Percentiles rank a stretch among this genome's conserved stretches.
These are phyloP conservation scores for Poeciliopsis occidentalis DNA, from an alignment of 2,113 vertebrate species.

Conservation along the genomic window DNA sequence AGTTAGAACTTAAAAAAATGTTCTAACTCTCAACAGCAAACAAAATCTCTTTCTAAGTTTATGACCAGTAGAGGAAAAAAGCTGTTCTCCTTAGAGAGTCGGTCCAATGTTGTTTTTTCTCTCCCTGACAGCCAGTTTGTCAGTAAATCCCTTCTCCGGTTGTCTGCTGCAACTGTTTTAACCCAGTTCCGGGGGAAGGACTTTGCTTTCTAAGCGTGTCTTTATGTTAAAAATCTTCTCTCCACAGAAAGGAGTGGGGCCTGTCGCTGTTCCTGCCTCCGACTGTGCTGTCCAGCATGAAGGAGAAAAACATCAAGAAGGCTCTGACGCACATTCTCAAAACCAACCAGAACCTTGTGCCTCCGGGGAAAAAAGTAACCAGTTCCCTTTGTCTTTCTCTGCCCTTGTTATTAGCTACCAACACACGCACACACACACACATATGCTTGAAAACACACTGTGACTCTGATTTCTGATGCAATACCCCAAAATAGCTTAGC, in stretches of 20 bases:
- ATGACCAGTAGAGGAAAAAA: neutral
- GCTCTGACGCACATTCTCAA: conserved; percentile 98
- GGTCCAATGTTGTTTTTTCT: conserved; percentile 1
- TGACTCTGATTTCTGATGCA: conserved; percentile 34
- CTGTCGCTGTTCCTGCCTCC: conserved; percentile 94
- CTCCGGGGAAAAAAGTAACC: conserved; percentile 95
- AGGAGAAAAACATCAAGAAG: conserved; percentile 99
- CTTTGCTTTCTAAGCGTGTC: neutral
- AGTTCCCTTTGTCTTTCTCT: conserved; percentile 37
- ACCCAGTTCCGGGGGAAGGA: neutral
- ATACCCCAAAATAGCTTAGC: conserved; percentile 58
- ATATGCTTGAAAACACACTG: conserved; percentile 1
- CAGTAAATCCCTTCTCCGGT: neutral
- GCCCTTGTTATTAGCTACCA: conserved; percentile 60
- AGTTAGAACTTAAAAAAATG: neutral
- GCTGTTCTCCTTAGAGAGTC: conserved; percentile 3
- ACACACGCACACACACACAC: neutral
- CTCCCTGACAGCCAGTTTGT: neutral
- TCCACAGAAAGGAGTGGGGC: conserved; percentile 95
- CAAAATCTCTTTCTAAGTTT: neutral
- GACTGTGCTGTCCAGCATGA: conserved; percentile 95
- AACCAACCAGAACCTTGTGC: conserved; percentile 98
- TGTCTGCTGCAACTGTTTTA: conserved; percentile 1
- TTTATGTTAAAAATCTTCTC: conserved; percentile 27
- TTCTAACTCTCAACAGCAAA: too few species aligned